Conservation (phyloP, 1,140 invertebrate species). For the Bombus haemorrhoidalis region DNA sequence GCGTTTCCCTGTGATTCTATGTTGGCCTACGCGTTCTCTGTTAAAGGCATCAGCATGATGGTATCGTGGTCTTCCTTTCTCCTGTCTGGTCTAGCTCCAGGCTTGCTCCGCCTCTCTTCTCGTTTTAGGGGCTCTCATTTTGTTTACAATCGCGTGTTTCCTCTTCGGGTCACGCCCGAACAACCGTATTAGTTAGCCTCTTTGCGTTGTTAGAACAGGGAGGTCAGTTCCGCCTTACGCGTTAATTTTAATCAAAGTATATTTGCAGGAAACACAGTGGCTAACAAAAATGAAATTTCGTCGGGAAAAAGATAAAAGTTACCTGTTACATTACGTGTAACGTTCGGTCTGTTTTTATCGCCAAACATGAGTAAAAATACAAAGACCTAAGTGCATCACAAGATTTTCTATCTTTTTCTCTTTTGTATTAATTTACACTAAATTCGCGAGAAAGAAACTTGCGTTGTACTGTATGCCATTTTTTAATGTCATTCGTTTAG, state of each 20-base stretch:
- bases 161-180: not conserved
- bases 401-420: too few relatives aligned
- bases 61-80: not conserved
- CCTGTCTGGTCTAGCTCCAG: not conserved
- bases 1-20: not conserved
- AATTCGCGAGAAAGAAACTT: too few relatives aligned
- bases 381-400: too few relatives aligned
- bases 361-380: too few relatives aligned
- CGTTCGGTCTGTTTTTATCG: too few relatives aligned
- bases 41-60: not conserved
- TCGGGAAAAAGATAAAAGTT: too few relatives aligned
- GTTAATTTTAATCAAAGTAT: not conserved
- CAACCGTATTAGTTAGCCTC: not conserved
- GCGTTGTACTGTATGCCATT: too few relatives aligned
- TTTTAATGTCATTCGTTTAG: too few relatives aligned
- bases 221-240: not conserved
- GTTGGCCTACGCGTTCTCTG: not conserved
- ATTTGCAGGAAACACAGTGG: too few relatives aligned
- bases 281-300: too few relatives aligned
- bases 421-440: too few relatives aligned
- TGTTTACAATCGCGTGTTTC: constrained; percentile 53
- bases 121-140: constrained; percentile 61
- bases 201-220: not conserved
- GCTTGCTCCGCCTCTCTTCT: not conserved
- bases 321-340: too few relatives aligned